These are phyloP conservation scores for Nipponia nippon DNA, from an alignment of 2,113 vertebrate genomes.

Conservation along the genomic window DNA sequence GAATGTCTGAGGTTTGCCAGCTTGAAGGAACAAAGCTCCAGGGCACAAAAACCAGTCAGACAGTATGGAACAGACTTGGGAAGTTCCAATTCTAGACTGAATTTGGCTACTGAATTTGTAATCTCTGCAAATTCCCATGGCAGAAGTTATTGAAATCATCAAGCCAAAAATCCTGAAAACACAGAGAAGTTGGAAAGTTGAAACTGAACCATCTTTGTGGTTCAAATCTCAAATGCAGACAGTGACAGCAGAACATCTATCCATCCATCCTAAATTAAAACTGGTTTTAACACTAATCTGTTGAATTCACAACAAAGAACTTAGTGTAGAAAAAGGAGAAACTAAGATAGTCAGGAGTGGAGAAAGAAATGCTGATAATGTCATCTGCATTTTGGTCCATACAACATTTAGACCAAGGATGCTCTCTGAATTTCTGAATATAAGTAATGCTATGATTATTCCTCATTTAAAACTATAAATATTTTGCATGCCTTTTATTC, in stretches of 20 bases:
- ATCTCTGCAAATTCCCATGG: neutral
- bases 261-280: neutral
- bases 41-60: neutral
- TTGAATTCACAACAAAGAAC: neutral
- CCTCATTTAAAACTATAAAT: neutral
- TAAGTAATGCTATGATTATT: neutral
- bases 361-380: neutral
- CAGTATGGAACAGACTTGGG: neutral
- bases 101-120: neutral
- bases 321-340: neutral
- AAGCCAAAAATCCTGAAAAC: neutral
- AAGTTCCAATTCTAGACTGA: neutral
- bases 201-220: neutral
- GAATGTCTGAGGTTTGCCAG: neutral
- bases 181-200: neutral
- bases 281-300: neutral
- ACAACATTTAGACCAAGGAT: neutral
- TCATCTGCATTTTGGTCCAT: neutral
- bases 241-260: neutral
- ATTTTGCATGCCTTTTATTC: neutral
- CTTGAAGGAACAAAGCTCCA: neutral
- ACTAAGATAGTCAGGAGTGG: neutral
- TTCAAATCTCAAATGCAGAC: neutral
- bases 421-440: neutral
- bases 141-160: neutral